Evolutionary conservation across 2,888 invertebrate genomes (phyloP), one percentile per base, ranked within the genome.

Genomic region (Onthophagus sagittarius): DNA sequence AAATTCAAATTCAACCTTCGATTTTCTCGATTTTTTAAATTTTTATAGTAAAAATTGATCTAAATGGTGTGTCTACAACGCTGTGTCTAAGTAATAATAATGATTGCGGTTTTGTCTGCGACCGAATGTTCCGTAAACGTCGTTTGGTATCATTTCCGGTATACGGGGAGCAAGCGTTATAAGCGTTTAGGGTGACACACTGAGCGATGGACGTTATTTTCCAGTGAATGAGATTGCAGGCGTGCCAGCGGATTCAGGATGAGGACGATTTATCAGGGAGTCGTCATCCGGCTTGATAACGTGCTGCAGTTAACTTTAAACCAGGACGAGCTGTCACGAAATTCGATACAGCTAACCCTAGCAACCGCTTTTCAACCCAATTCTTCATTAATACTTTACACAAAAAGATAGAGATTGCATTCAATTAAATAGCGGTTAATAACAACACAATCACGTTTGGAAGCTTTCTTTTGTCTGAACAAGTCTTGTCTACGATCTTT

Each of bases 201-300:
- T 74, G 74, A 74, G 70, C 71, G 74, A 74, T 74, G 71, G 71
- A 71, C 72, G 74, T 72, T 71, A 74, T 74, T 74, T 74, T 72
- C 71, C 63, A 69, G 64, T 14, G 72, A 72, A 74, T 73, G 71
- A 73, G 73, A 73, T 73, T 71, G 70, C 72, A 71, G 71, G 31
- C 13, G 63, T 53, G 64, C 67, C 31, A 7, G 23, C 32, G 67
- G 67, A 53, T 53, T 53, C 39, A 53, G 39, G 39, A 53, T 9
- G 39, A 53, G 39, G 39, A 53, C 39, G 39, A 53, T 53, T 53
- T 53, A 53, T 53, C 39, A 53, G 39, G 39, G 39, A 53, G 39
- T 53, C 39, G 39, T 53, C 39, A 53, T 53, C 39, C 39, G 39
- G 39, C 39, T 53, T 53, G 39, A 53, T 53, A 53, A 53, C 39